A percentile compares a stretch with the other conserved stretches of the same genome.
These are phyloP conservation scores for Drosophila maculinotata DNA, from an alignment of 2,888 invertebrate species.

Conservation along the genomic window DNA sequence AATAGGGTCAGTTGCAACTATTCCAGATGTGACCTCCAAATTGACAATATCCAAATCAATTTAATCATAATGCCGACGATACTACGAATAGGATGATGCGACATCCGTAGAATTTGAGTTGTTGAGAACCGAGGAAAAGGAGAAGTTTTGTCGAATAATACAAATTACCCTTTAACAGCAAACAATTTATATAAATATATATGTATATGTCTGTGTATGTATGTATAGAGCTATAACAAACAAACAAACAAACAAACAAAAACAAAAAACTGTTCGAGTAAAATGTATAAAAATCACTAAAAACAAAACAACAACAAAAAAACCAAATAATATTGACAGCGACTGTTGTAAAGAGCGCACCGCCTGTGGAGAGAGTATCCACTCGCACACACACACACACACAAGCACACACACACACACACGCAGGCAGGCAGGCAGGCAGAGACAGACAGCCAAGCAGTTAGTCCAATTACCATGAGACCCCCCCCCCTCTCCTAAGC, in stretches of 20 bases:
- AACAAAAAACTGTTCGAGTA: conserved; percentile 18
- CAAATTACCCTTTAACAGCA: conserved; percentile 7
- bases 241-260: no score
- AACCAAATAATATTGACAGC: conserved; percentile 2
- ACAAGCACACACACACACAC: conserved; percentile 2
- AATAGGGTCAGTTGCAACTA: no score
- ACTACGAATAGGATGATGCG: no score
- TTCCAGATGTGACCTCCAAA: no score
- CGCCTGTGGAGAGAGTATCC: no score
- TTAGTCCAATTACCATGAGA: background rate
- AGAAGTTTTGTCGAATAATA: no score
- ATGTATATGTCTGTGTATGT: conserved; percentile 29
- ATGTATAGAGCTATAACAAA: conserved; percentile 20
- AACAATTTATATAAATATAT: background rate
- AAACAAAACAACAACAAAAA: conserved; percentile 4
- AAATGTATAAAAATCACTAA: conserved; percentile 16
- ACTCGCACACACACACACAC: conserved; percentile 2
- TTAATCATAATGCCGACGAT: no score
- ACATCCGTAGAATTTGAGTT: no score
- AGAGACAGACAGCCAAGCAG: no score
- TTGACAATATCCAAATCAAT: no score
- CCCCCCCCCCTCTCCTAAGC: conserved; percentile 4
- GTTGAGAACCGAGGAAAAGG: no score
- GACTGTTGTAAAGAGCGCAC: background rate
- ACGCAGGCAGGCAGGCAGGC: background rate